phyloP scores from a whole-genome alignment of 2,113 vertebrate species.

The Hydropotes inermis region DNA sequence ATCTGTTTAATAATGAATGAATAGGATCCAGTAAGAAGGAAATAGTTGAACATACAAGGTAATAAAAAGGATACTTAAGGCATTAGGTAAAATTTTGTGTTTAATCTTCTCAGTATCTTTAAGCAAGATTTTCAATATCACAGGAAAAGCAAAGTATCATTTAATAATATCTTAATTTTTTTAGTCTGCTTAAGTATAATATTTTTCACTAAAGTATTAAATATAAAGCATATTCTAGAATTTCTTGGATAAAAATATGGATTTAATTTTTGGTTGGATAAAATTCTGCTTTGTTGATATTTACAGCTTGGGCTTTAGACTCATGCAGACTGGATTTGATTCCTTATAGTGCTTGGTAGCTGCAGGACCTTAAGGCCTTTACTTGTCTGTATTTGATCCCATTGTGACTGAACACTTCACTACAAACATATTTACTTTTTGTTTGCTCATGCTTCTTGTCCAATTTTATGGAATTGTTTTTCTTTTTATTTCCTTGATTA shows the following conservation, averaged over 20 bases:
- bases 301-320: background rate
- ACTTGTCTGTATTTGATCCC: background rate
- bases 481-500: background rate
- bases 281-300: background rate
- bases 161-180: background rate
- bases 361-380: background rate
- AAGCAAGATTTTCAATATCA: background rate
- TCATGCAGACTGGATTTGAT: background rate
- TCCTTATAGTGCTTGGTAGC: background rate
- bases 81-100: background rate
- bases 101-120: background rate
- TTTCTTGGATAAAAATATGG: background rate
- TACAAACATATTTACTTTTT: background rate
- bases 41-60: background rate
- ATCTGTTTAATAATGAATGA: background rate
- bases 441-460: background rate
- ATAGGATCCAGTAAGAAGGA: background rate
- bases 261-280: background rate
- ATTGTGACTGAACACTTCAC: background rate
- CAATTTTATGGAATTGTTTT: background rate
- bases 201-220: background rate
- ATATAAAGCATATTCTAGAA: background rate
- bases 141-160: background rate
- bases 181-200: background rate
- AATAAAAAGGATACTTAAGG: background rate